Base-by-base conservation (phyloP, 2,888 invertebrate genomes). In the Eupeodes latifasciatus region DNA sequence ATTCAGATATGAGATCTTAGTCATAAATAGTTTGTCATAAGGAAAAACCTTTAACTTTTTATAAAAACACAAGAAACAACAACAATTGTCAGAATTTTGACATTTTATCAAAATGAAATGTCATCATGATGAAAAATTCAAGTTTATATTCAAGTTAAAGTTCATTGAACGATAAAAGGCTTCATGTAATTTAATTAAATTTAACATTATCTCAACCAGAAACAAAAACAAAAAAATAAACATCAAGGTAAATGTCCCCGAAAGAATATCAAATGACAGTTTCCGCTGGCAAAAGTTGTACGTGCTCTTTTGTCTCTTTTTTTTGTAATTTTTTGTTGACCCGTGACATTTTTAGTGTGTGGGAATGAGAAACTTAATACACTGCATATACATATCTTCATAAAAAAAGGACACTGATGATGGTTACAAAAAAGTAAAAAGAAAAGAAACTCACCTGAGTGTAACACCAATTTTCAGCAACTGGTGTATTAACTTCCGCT, bases 401-500 rank as follows among this genome's bases (percentile, higher is more conserved):
- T 11, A 79, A 69, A 27, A 61, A 66, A 81, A 72, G 66, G 64
- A 64, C 19, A 61, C 51, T 14, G 36, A 53, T 12, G 9, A 55
- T 16, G 11, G 10, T 16, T 16, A 19, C 4, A 49, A 59, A 5
- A 16, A 34, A 11, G 36, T 49, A 47, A 67, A 40, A 14, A 12
- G 66, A 79, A 6, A 14, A 14, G 59, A 59, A 81, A 92, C 93
- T 94, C 95, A 98, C 98, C 97, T 99, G 99, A 94, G 99, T 99
- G 94, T 99, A 99, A 96, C 99, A 99, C 99, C 99, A 99, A 95
- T 99, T 99, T 95, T 99, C 99, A 89, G 99, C 99, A 91, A 99
- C 98, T 92, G 99, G 99, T 93, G 98, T 98, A 95, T 98, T 97
- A 94, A 97, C 97, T 96, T 98, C 98, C 94, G 97, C 97, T 93